Conservation (phyloP, 2,888 invertebrate species). For the Idaea straminata region DNA sequence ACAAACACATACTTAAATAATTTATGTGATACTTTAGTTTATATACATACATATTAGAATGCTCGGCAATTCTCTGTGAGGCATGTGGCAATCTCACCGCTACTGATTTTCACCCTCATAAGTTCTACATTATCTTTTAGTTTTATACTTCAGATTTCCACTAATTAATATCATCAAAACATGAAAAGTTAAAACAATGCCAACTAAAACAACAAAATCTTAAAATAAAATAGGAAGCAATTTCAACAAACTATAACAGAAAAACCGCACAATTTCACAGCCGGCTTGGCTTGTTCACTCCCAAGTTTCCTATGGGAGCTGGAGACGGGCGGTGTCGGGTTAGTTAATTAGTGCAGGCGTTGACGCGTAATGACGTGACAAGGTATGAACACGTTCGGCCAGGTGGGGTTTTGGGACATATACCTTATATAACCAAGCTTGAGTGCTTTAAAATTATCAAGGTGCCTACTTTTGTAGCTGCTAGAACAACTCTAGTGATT, state of each 20-base stretch:
- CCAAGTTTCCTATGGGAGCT: constrained; percentile 63
- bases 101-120: too few relatives aligned
- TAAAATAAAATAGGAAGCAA: constrained; percentile 7
- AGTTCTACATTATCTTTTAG: too few relatives aligned
- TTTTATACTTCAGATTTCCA: too few relatives aligned
- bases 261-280: constrained; percentile 64
- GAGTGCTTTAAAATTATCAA: constrained; percentile 1
- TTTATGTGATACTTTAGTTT: too few relatives aligned
- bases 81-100: too few relatives aligned
- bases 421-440: constrained; percentile 3
- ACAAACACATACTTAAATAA: too few relatives aligned
- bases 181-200: constrained; percentile 3
- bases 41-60: too few relatives aligned
- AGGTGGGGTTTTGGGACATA: constrained; percentile 24
- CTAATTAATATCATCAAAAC: not conserved
- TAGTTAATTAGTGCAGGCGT: constrained; percentile 73
- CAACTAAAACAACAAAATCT: constrained; percentile 11
- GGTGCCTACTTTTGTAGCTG: not conserved
- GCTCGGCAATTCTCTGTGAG: too few relatives aligned
- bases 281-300: constrained; percentile 54
- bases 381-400: constrained; percentile 32
- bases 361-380: constrained; percentile 64
- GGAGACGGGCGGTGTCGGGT: constrained; percentile 55
- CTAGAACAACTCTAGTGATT: not conserved
- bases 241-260: constrained; percentile 25